A percentile compares a stretch with the other conserved stretches of the same genome.
Conservation (phyloP, 2,113 vertebrate species). For the Ailurus styani region DNA sequence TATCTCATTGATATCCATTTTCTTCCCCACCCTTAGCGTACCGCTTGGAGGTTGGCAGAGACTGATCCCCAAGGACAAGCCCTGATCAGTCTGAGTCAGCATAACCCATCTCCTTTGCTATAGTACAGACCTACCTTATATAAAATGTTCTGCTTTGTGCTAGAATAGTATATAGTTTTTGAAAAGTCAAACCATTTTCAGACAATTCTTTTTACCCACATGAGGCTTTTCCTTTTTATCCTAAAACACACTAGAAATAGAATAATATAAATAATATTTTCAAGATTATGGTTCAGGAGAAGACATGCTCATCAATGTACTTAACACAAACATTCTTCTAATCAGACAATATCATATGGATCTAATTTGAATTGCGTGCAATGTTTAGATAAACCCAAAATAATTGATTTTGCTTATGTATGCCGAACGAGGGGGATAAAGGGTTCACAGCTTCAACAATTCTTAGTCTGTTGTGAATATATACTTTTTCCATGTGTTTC, state of each 20-base stretch:
- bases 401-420: background rate
- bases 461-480: background rate
- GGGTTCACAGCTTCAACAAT: background rate
- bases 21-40: background rate
- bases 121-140: background rate
- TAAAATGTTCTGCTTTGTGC: background rate
- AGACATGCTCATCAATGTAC: background rate
- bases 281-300: background rate
- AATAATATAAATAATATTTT: background rate
- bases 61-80: background rate
- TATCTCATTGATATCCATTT: background rate
- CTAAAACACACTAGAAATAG: background rate
- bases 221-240: background rate
- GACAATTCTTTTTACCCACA: background rate
- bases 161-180: background rate
- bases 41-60: background rate
- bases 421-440: background rate
- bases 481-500: background rate
- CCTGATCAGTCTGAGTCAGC: background rate
- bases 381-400: slow-evolving; percentile 15
- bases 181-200: background rate
- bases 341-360: background rate
- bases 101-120: background rate
- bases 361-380: background rate
- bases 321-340: background rate